Base-by-base conservation (phyloP, 2,888 invertebrate species). In the Conus canariensis region DNA sequence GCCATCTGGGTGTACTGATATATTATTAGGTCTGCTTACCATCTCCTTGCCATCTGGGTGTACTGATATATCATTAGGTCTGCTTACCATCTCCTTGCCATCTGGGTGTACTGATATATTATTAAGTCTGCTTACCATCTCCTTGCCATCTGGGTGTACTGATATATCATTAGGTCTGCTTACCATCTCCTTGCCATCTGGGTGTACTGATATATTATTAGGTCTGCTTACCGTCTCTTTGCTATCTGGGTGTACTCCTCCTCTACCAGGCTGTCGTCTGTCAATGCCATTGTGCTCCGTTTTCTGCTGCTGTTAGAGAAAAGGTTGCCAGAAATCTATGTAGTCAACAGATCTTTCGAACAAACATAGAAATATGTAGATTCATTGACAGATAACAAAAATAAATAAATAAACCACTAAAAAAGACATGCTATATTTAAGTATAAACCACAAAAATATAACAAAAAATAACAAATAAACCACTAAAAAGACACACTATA, bases 141-240 rank as follows among this genome's bases (percentile, higher is more conserved):
- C 45, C 3, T 45, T 45, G 45, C 45, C 2, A 30, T 30, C 30
- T 45, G 45, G 3, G 3, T 45, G 45, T 4, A 45, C n/a, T n/a
- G n/a, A n/a, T 45, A 3, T 45, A 45, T 45, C 3, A 45, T 45
- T 45, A 45, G 45, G 45, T 45, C 16, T 64, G 16, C 64, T 10
- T 64, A 64, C 64, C 64, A 2, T 64, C 12, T 64, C 16, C 6
- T 64, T 22, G 94, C 93, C 45, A 93, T 92, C 30, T 93, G 94
- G 7, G 88, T 77, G 85, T 92, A 92, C 14, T 91, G 12, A 64
- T 16, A 64, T 7, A 14, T 64, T 5, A 10, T 64, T 10, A 14
- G 64, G 64, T 64, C 16, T 64, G 16, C 64, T 10, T 92, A 94
- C 95, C 95, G 93, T 92, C 94, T 92, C 87, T 95, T 95, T 19